phyloP scores from a whole-genome alignment of 2,113 vertebrate genomes.

The Entomyzon cyanotis region DNA sequence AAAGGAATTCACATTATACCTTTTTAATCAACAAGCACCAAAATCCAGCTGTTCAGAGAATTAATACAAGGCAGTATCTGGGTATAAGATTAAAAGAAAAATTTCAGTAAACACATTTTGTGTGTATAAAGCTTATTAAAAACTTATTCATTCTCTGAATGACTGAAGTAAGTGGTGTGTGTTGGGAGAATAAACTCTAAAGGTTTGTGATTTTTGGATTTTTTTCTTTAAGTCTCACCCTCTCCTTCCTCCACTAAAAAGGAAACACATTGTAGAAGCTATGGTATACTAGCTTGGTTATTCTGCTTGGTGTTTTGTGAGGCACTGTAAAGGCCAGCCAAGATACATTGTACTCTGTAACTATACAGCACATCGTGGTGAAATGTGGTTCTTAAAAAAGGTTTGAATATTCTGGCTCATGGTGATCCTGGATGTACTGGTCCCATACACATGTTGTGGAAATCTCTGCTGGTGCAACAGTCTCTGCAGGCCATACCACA shows the following conservation, averaged over 20 bases:
- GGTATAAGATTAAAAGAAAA: background rate
- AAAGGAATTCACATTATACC: background rate
- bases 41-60: conserved; percentile 17
- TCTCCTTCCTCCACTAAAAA: background rate
- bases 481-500: background rate
- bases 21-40: background rate
- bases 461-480: background rate
- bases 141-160: conserved; percentile 2
- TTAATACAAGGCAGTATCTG: background rate
- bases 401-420: background rate
- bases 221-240: background rate
- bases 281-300: background rate
- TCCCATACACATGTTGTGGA: background rate
- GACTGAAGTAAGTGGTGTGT: background rate
- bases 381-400: background rate
- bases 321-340: background rate
- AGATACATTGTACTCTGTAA: background rate
- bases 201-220: background rate
- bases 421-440: background rate
- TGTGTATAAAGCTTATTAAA: conserved; percentile 16
- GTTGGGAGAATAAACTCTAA: background rate
- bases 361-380: background rate
- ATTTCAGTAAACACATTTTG: background rate
- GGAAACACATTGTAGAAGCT: background rate
- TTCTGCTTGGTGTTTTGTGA: background rate